phyloP scores from a whole-genome alignment of 2,888 invertebrate genomes.

The Steinernema carpocapsae region DNA sequence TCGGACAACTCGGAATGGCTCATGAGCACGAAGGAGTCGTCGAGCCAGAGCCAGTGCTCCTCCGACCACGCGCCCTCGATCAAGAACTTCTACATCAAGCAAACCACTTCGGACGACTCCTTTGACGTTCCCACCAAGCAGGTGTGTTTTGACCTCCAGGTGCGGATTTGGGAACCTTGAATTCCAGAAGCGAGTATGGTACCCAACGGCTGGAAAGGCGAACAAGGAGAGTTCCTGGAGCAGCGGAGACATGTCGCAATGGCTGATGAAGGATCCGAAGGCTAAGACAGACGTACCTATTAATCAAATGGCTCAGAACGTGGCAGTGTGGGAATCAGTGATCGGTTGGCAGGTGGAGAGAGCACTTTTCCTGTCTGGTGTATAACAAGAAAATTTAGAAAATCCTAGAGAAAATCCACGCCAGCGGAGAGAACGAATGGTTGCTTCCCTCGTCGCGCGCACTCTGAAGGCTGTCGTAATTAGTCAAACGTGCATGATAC shows the following conservation, averaged over 20 bases:
- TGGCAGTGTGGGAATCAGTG: slow-evolving; percentile 38
- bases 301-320: slow-evolving; percentile 37
- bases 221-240: slow-evolving; percentile 27
- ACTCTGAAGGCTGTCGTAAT: neutral
- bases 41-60: slow-evolving; percentile 12
- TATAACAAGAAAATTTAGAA: neutral
- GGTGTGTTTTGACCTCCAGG: neutral
- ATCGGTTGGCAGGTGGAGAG: slow-evolving; percentile 37
- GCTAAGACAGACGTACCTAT: slow-evolving; percentile 33
- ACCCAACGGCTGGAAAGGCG: slow-evolving; percentile 25
- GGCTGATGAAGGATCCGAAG: slow-evolving; percentile 41
- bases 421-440: slow-evolving; percentile 41
- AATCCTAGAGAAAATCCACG: slow-evolving; percentile 41
- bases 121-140: slow-evolving; percentile 8
- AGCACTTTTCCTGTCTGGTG: neutral
- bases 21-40: neutral
- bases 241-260: slow-evolving; percentile 33
- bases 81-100: slow-evolving; percentile 5
- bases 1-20: slow-evolving; percentile 32
- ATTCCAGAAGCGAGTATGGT: slow-evolving; percentile 23
- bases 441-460: slow-evolving; percentile 38
- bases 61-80: neutral
- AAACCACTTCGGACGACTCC: slow-evolving; percentile 6
- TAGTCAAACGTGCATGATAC: neutral
- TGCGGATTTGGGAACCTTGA: neutral